Base-by-base conservation (phyloP, 2,797 vertebrate species). In the Gambelia wislizenii region DNA sequence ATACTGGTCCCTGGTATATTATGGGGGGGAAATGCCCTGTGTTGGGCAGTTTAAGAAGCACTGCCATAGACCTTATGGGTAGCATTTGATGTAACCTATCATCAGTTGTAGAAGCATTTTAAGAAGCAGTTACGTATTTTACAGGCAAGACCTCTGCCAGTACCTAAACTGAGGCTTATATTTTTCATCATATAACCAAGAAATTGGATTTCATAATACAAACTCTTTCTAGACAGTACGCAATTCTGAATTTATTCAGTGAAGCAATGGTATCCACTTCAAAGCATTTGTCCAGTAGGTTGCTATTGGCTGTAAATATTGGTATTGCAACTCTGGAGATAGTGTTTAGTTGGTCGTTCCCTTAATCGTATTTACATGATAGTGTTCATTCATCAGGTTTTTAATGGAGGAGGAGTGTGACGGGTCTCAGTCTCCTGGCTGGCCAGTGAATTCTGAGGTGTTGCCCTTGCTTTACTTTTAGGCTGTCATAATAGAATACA, bases 231-330 rank as follows among this genome's bases (percentile, higher is more conserved):
- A 61, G 30, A 69, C 83, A 80, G n/a, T 74, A 79, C 81, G 33
- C 47, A 27, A 10, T 56, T 82, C 25, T 54, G 20, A 47, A 25
- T 80, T 89, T 85, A 25, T 85, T 81, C 67, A 49, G 5, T 82
- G 14, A 8, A 67, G 33, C 4, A 44, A 13, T 39, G 54, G 20
- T 54, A n/a, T 67, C 27, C 39, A 8, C 10, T 39, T 25, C 77
- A 2, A 39, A 86, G 10, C n/a, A 61, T 33, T 61, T 74, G 49
- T 84, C n/a, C 52, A 47, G 16, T 47, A 47, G 39, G 33, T 64
- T 54, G 61, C 42, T 67, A 67, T 36, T 52, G 36, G 20, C 78
- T 86, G 88, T 85, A 81, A 75, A 86, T 85, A 85, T 81, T 89
- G 52, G 69, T 70, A 64, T 42, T 81, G 44, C 54, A 49, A 74